Evolutionary conservation across 2,113 vertebrate species (phyloP).

Genomic region (Petromus typicus): DNA sequence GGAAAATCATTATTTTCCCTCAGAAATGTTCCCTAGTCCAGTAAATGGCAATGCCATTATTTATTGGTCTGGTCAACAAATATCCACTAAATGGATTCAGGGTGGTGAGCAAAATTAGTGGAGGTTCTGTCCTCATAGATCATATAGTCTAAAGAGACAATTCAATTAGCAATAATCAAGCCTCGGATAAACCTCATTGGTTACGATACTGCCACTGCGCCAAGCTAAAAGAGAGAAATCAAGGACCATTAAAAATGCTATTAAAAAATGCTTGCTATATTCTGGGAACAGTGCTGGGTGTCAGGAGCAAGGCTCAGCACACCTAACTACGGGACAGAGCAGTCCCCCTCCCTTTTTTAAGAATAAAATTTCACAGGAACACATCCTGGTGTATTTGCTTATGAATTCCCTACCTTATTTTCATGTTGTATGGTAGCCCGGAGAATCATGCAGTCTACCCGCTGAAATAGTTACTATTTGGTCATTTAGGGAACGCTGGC

Average conservation of each 20-base stretch:
- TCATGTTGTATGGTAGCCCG: background rate
- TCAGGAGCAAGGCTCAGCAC: background rate
- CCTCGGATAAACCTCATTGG: too few species aligned
- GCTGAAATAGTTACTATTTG: background rate
- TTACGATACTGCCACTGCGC: too few species aligned
- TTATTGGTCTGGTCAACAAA: background rate
- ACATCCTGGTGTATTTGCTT: background rate
- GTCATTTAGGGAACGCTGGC: background rate
- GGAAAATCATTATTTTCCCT: background rate
- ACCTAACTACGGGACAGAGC: background rate
- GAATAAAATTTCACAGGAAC: constrained; percentile 31
- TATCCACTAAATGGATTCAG: background rate
- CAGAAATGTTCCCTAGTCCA: background rate
- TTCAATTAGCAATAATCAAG: too few species aligned
- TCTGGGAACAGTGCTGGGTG: background rate
- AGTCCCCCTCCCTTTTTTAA: background rate
- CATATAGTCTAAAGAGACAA: background rate
- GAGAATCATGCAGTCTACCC: background rate
- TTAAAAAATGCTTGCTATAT: background rate
- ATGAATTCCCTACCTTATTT: background rate
- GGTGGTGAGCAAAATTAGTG: background rate
- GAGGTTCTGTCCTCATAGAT: background rate
- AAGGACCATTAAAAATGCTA: background rate
- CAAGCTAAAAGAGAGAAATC: background rate
- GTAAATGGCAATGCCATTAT: background rate